Evolutionary conservation across 2,888 invertebrate genomes (phyloP), one percentile per base, ranked within the genome.

Genomic region (Molorchus minor): DNA sequence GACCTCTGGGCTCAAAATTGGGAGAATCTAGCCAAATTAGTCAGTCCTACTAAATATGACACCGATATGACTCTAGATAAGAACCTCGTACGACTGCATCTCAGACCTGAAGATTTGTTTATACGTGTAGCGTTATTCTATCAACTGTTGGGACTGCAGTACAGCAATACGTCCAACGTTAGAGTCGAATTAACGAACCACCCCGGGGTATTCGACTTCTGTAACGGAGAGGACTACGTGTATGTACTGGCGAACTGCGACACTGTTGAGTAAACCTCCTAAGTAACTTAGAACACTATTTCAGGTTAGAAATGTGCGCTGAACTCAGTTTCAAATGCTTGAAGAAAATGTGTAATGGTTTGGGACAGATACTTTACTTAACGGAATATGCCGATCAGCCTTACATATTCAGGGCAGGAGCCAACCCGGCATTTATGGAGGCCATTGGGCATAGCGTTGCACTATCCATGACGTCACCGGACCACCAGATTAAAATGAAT

Each of bases 301-400:
- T 33, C 44, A 85, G 87, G 73, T 85, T 89, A 59, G 84, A 85
- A 65, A 85, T 88, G 76, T 89, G 88, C 65, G 85, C 87, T 0
- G 77, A 81, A 2, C 79, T 86, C 3, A 84, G 83, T 0, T 82
- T 80, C 62, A 82, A 82, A 8, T 84, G 88, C 75, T 86, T 89
- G 67, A 82, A 85, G 58, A 88, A 87, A 0, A 86, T 88, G 0
- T 90, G 92, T 69, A 91, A 92, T 70, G 92, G 92, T 78, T 89
- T 88, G 75, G 88, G 88, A 0, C 88, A 88, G 64, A 84, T 88
- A 0, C 85, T 88, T 68, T 89, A 89, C 70, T 87, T 84, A 71
- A 82, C 85, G 64, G 84, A 85, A 60, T 89, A 88, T 67, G 81
- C 82, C 25, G 75, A 85, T 60, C 82, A 84, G 60, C 84, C 86